Base-by-base conservation (phyloP, 2,797 vertebrate genomes). In the Sylvia borin region DNA sequence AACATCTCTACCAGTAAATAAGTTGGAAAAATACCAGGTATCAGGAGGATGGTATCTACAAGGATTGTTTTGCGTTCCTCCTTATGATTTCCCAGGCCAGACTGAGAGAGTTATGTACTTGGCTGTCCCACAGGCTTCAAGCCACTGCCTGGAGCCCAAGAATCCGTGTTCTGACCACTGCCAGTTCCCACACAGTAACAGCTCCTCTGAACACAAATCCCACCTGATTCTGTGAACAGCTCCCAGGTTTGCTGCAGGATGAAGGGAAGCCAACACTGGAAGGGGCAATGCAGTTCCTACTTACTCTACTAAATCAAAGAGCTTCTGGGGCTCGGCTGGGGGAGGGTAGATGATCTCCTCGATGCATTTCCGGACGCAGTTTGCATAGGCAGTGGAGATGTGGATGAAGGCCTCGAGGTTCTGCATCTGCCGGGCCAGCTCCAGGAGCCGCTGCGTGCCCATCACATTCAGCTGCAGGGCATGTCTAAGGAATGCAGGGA, bases 271-370 rank as follows among this genome's bases (percentile, higher is more conserved):
- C 47, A 36, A 1, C 1, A 4, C 16, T 29, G 50, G 60, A 61
- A 80, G 71, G 82, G 34, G 22, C 0, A 2, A 7, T 8, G 34
- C 47, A 47, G 36, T 3, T 86, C 50, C 54, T 72, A 98, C 99
- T 99, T 98, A 99, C 99, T 99, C 98, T 3, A 99, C 98, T 55
- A 99, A 98, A 34, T 99, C 98, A 3, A 99, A 99, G 96, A 99
- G 98, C 76, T 99, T 99, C 96, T 97, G 98, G 83, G 99, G 99
- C 87, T 99, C 99, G 17, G 99, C 98, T 0, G 99, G 98, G 11
- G 99, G 99, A 0, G 99, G 98, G 94, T 99, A 99, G 97, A 99
- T 98, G 96, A 99, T 93, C 96, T 99, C 99, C 7, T 99, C 99
- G 36, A 99, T 99, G 98, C 98, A 97, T 67, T 97, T 98, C 92